phyloP scores from a whole-genome alignment of 2,888 invertebrate species.

The Drosophila affinis region DNA sequence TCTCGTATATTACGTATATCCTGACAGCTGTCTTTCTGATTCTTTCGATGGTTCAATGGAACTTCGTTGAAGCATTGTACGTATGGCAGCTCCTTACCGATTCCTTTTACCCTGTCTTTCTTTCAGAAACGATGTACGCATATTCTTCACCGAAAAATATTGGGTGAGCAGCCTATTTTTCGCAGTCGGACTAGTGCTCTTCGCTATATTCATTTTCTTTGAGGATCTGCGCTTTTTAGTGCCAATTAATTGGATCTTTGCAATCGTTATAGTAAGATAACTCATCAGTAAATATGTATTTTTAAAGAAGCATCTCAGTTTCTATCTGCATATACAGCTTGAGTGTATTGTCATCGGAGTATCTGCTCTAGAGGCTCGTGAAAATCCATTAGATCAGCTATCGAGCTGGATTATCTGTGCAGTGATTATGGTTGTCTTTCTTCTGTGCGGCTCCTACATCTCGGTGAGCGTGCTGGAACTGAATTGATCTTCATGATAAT shows the following conservation, averaged over 20 bases:
- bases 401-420: constrained; percentile 43
- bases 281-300: not conserved
- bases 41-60: not conserved
- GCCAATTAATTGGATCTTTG: constrained; percentile 54
- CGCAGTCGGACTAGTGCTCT: constrained; percentile 33
- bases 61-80: not conserved
- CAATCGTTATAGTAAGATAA: constrained; percentile 46
- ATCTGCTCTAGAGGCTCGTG: constrained; percentile 40
- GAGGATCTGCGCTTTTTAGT: constrained; percentile 53
- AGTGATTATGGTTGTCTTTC: constrained; percentile 35
- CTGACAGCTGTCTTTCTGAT: not conserved
- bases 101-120: not conserved
- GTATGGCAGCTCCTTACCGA: not conserved
- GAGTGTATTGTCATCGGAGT: constrained; percentile 54
- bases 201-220: constrained; percentile 53
- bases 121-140: constrained; percentile 7
- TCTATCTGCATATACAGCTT: constrained; percentile 36
- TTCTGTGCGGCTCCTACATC: constrained; percentile 42
- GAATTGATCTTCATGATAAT: not conserved
- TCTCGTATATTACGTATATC: not conserved
- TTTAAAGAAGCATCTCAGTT: not conserved
- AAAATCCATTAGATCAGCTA: constrained; percentile 34
- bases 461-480: constrained; percentile 34
- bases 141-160: constrained; percentile 31
- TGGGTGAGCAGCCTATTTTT: constrained; percentile 54